Evolutionary conservation across 2,797 vertebrate species (phyloP).

Genomic region (Anguilla marmorata): DNA sequence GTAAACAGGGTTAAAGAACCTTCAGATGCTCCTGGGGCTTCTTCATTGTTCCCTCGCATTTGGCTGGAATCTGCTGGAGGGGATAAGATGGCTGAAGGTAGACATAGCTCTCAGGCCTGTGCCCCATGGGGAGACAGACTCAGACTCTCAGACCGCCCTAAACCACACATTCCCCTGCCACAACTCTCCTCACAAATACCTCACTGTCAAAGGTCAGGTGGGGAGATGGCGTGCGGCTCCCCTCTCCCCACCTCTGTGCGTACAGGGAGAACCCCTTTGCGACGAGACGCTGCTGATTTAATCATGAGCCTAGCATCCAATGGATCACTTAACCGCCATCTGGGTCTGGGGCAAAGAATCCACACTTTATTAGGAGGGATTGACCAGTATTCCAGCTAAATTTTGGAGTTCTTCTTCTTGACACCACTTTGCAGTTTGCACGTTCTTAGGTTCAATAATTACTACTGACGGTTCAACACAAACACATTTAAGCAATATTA

Average conservation of each 20-base stretch:
- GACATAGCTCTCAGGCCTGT: slow-evolving; percentile 19
- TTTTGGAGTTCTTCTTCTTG: not conserved
- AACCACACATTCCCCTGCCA: slow-evolving; percentile 60
- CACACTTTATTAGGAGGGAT: slow-evolving; percentile 36
- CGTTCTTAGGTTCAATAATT: not conserved
- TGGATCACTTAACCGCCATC: slow-evolving; percentile 24
- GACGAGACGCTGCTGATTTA: slow-evolving; percentile 38
- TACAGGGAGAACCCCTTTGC: slow-evolving; percentile 14
- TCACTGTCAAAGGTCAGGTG: slow-evolving; percentile 64
- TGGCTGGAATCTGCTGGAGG: slow-evolving; percentile 31
- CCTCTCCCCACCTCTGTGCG: not conserved
- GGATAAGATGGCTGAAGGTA: slow-evolving; percentile 13
- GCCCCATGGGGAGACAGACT: slow-evolving; percentile 39
- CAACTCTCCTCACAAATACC: slow-evolving; percentile 64
- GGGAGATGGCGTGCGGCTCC: slow-evolving; percentile 26
- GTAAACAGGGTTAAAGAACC: slow-evolving; percentile 4
- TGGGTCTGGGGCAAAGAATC: slow-evolving; percentile 21
- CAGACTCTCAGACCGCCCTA: slow-evolving; percentile 47
- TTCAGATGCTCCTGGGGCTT: not conserved
- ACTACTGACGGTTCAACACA: not conserved
- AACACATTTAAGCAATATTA: slow-evolving; percentile 17
- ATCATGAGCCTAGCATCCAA: slow-evolving; percentile 33
- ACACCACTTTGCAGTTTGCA: slow-evolving; percentile 59
- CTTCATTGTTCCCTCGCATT: slow-evolving; percentile 31
- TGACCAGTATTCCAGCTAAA: slow-evolving; percentile 59